These are phyloP conservation scores for Bos javanicus DNA, from an alignment of 2,113 vertebrate genomes.

Conservation along the genomic window DNA sequence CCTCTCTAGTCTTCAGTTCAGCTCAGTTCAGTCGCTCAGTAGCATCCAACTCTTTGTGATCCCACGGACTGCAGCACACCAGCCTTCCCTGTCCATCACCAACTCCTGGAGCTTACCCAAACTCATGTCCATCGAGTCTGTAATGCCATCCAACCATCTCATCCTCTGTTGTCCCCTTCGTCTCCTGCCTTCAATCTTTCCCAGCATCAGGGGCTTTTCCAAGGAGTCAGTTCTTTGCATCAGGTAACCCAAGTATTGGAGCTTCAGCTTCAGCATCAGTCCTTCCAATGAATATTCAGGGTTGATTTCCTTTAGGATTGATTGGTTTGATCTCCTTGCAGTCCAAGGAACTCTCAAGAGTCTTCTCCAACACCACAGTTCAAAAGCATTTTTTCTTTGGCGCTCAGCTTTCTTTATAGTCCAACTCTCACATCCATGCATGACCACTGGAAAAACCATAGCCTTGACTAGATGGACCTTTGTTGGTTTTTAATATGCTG, in stretches of 20 bases:
- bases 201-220: background rate
- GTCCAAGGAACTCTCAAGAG: background rate
- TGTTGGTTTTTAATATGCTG: background rate
- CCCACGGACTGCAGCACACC: background rate
- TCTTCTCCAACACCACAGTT: background rate
- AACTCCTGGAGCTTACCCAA: fast-evolving
- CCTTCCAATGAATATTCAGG: background rate
- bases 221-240: background rate
- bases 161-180: background rate
- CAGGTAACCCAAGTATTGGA: background rate
- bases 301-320: background rate
- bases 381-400: background rate
- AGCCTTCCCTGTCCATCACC: background rate
- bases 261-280: background rate
- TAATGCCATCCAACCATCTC: background rate
- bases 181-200: background rate
- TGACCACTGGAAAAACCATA: too few relatives aligned
- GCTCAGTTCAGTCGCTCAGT: background rate
- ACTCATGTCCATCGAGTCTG: background rate
- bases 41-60: fast-evolving
- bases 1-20: background rate
- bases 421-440: too few relatives aligned
- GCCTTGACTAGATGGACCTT: too few relatives aligned
- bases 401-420: background rate
- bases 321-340: background rate